Base-by-base conservation (phyloP, 2,888 invertebrate species). In the Rhingia campestris region DNA sequence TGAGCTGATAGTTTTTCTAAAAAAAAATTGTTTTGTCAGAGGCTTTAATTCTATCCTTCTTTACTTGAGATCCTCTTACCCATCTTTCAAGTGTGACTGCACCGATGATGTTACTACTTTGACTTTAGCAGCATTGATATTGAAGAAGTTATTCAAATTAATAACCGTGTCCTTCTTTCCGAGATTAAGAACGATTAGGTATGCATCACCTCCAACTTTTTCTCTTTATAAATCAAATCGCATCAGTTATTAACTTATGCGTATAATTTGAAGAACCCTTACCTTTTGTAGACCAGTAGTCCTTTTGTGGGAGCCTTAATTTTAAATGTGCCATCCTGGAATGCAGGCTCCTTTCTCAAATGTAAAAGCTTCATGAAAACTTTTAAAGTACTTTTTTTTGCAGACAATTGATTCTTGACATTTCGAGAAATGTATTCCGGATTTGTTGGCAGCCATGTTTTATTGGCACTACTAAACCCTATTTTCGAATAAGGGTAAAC, bases 331-430 rank as follows among this genome's bases (percentile, higher is more conserved):
- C 86, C 87, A 37, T 87, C 87, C 49, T 80, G 0, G 86, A 91
- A 87, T 0, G 91, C 89, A 0, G 92, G 89, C 39, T 93, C 91
- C 76, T 92, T 91, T n/a, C 95, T 92, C 2, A 95, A 89, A 10
- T 89, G 86, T 0, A 93, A 89, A 39, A 95, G 88, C 0, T 92
- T 90, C 87, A 94, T 93, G 88, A 95, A 96, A 3, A 95, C 91
- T 69, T 93, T 93, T 73, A 94, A 92, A 88, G 95, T 94, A 14
- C 94, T 95, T n/a, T 92, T 91, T 0, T 92, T 90, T 39, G 89
- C 88, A 87, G 93, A 86, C 75, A 92, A 92, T 87, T 95, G 93
- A 5, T 89, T 91, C 22, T 89, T 91, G 51, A 94, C 91, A 85
- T 89, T 88, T 5, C 85, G 80, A 7, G 59, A 14, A 4, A 69